Base-by-base conservation (phyloP, 2,888 invertebrate genomes). In the Rhingia rostrata region DNA sequence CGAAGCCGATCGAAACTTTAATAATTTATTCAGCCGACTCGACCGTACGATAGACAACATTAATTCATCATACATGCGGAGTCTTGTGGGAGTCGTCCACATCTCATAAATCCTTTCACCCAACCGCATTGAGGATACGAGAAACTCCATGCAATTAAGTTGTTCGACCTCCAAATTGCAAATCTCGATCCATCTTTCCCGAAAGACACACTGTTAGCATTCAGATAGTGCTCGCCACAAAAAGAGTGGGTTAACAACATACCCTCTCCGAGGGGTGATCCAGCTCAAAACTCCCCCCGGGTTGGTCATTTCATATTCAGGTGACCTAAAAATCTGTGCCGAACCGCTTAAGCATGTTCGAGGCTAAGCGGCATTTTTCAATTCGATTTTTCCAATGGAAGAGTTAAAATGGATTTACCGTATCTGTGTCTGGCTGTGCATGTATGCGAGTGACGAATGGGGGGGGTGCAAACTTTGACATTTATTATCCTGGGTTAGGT, bases 251-350 rank as follows among this genome's bases (percentile, higher is more conserved):
- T 33, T 35, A 35, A 54, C 51, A 66, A 54, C 51, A 9, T 63
- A 45, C 39, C 5, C 61, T 22, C 60, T 45, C 5, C n/a, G 37
- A 22, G 43, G 14, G 43, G 60, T 54, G 56, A 49, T 58, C 49
- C 35, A 53, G 7, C 30, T 30, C 14, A 43, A 6, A 22, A 2
- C 45, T n/a, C 7, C 43, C 39, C 41, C 12, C 35, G 33, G 12
- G 58, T 49, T 77, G 67, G 83, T 73, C 83, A 86, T 86, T 86
- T 84, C 70, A 73, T 84, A 86, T 86, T 79, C 86, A 86, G 83
- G 86, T 86, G 86, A 84, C 83, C 86, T 77, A 86, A 86, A 86
- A 86, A 74, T 78, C 70, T 14, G 41, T 70, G 30, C 64, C 47
- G 78, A 75, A 66, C 41, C 74, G 74, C 64, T 84, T 84, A 74